Evolutionary conservation across 2,113 vertebrate genomes (phyloP), one percentile per base, ranked within the genome.

Genomic region (Gavialis gangeticus): DNA sequence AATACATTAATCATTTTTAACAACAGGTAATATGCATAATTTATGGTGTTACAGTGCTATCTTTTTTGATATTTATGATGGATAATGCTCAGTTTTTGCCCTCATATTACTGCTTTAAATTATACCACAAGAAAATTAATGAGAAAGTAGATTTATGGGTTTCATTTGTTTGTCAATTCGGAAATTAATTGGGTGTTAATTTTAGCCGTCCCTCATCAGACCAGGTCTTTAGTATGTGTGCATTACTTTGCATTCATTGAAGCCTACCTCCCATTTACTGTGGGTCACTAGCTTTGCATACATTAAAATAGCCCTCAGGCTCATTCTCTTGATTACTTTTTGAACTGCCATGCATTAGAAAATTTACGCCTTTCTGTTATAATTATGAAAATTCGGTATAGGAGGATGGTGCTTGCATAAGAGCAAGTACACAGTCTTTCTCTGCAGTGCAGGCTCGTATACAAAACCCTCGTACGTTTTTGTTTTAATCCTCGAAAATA

Each of bases 151-250:
- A 99, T 99, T 99, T 99, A 99, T 99, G 99, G 98, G 98, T 99
- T 99, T 99, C 99, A 99, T 99, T 99, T 99, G 99, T 99, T 99
- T 99, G 99, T 99, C 99, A 99, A 99, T 99, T 99, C 97, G 94
- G 98, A 99, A 99, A 99, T 99, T 99, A 99, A 99, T 99, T 99
- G 99, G 99, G 99, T 99, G 99, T 99, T 99, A 99, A 99, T 99
- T 99, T 99, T 99, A 99, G 98, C 99, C 97, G 98, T 99, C 98
- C 98, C 99, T 99, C 99, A 98, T 99, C 99, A 99, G 98, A 98
- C 97, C 98, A 96, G 98, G 98, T 98, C 98, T 98, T 97, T 98
- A 98, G 98, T 98, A 95, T 98, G 98, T 97, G 94, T 96, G 98
- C 98, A 98, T 98, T 99, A 98, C 98, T 99, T 98, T 98, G 99